A percentile compares a stretch with the other conserved stretches of the same genome.
Evolutionary conservation across 2,113 vertebrate genomes (phyloP).

Genomic region (Salvator merianae): DNA sequence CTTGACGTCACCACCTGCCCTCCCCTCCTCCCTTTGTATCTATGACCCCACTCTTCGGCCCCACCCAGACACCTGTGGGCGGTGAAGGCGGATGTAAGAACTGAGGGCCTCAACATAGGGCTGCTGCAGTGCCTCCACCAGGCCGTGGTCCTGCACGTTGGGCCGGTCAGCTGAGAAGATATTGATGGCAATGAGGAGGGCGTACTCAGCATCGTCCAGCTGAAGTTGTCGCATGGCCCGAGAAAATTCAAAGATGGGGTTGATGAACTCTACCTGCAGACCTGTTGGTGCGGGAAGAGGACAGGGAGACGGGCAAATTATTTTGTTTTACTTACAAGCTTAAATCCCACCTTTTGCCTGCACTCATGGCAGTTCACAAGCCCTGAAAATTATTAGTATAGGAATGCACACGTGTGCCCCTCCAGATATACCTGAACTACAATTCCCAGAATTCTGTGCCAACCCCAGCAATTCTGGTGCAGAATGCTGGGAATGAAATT

Average conservation of each 20-base stretch:
- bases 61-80: conserved; percentile 65
- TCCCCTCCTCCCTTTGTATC: not conserved
- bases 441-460: too few species aligned
- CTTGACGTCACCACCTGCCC: not conserved
- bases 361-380: not conserved
- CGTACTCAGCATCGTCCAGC: conserved; percentile 74
- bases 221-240: conserved; percentile 74
- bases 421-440: too few species aligned
- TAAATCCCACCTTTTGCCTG: not conserved
- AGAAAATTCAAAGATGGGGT: conserved; percentile 78
- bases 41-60: rapidly evolving
- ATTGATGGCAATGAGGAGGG: conserved; percentile 77
- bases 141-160: conserved; percentile 72
- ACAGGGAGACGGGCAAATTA: not conserved
- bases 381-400: not conserved
- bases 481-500: too few species aligned
- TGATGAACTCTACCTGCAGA: conserved; percentile 78
- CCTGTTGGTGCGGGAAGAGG: conserved; percentile 40
- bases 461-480: too few species aligned
- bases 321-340: not conserved
- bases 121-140: conserved; percentile 72
- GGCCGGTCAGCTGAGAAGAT: conserved; percentile 76
- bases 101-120: conserved; percentile 75
- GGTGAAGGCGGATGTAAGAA: conserved; percentile 74
- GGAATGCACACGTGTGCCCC: too few species aligned